These are phyloP conservation scores for Penelope pileata DNA, from an alignment of 2,113 vertebrate genomes.

Conservation along the genomic window DNA sequence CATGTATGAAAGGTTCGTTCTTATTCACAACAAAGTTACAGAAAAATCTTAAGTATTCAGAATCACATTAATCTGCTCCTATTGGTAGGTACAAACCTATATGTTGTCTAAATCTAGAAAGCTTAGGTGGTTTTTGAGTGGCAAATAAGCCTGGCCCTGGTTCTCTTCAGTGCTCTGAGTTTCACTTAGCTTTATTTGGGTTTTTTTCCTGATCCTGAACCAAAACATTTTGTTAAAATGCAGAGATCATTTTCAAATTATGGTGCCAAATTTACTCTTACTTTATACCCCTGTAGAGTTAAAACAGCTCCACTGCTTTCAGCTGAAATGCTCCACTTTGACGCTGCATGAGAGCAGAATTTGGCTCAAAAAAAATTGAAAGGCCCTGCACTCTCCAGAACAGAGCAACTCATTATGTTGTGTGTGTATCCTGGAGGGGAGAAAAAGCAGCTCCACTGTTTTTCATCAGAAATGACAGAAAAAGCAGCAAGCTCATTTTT, in stretches of 20 bases:
- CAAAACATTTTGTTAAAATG: not conserved
- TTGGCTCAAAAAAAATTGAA: not conserved
- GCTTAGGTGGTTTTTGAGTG: not conserved
- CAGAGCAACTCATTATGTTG: conserved; percentile 1
- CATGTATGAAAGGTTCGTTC: not conserved
- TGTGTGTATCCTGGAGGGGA: not conserved
- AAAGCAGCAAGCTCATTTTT: conserved; percentile 33
- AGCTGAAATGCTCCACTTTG: not conserved
- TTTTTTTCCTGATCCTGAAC: not conserved
- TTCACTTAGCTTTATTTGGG: not conserved
- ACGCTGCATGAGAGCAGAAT: not conserved
- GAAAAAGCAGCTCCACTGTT: conserved; percentile 40
- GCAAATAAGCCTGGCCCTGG: not conserved
- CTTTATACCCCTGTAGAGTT: not conserved
- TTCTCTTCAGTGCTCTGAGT: not conserved
- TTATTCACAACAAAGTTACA: not conserved
- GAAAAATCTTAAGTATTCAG: not conserved
- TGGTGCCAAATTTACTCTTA: not conserved
- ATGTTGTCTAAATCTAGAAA: not conserved
- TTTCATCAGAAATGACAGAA: conserved; percentile 63
- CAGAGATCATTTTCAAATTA: not conserved
- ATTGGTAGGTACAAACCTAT: fast-evolving
- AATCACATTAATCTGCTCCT: not conserved
- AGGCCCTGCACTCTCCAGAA: not conserved
- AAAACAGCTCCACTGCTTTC: not conserved